Evolutionary conservation across 2,113 vertebrate species (phyloP).

Genomic region (Chitala chitala): DNA sequence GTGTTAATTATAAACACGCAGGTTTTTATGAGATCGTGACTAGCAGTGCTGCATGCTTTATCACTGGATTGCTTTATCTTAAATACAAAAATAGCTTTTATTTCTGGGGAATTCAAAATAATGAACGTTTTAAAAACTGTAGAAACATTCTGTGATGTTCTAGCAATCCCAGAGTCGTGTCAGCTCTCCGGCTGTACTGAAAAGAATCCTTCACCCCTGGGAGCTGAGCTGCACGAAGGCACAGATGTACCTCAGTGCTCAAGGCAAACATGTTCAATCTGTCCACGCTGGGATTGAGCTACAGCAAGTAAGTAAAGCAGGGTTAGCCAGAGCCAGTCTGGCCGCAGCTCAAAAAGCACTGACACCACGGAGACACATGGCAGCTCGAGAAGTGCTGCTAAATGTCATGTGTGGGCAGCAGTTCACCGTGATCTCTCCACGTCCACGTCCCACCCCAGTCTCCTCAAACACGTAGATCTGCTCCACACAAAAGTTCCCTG

Average conservation of each 20-base stretch:
- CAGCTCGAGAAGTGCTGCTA: too few relatives aligned
- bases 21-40: too few relatives aligned
- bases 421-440: background rate
- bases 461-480: slow-evolving; percentile 77
- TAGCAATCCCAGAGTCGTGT: background rate
- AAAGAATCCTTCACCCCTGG: background rate
- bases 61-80: too few relatives aligned
- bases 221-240: background rate
- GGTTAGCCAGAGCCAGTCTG: too few relatives aligned
- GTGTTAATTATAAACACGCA: background rate
- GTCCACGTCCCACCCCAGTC: slow-evolving; percentile 65
- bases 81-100: background rate
- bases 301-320: too few relatives aligned
- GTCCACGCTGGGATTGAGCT: too few relatives aligned
- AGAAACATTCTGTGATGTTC: background rate
- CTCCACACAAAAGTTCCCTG: slow-evolving; percentile 78
- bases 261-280: background rate
- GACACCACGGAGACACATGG: too few relatives aligned
- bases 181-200: background rate
- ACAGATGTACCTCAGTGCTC: background rate
- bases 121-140: background rate
- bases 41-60: too few relatives aligned
- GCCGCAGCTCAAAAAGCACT: too few relatives aligned
- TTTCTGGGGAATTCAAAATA: background rate
- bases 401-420: too few relatives aligned